A percentile compares a stretch with the other conserved stretches of the same genome.
These are phyloP conservation scores for Ceyx melanurus DNA, from an alignment of 2,113 vertebrate species.

Conservation along the genomic window DNA sequence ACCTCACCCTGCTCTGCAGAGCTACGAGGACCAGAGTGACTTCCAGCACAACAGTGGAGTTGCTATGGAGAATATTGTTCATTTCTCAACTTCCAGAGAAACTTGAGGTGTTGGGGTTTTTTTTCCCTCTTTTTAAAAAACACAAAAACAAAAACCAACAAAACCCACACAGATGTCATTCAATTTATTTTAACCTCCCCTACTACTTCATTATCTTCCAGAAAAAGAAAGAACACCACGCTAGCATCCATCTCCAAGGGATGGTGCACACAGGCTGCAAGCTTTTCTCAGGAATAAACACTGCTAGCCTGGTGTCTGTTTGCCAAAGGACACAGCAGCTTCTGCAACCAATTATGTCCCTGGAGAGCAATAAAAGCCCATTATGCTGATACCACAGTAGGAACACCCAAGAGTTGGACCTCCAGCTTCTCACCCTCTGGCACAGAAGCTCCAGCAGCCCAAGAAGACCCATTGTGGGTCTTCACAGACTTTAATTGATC, in stretches of 20 bases:
- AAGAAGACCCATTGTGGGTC: too few relatives aligned
- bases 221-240: neutral
- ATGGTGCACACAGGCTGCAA: neutral
- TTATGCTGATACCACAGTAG: neutral
- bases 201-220: neutral
- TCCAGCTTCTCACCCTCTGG: neutral
- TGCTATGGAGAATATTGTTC: neutral
- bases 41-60: fast-evolving
- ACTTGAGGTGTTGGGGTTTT: fast-evolving
- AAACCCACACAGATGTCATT: neutral
- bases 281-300: neutral
- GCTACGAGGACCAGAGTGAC: neutral
- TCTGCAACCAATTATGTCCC: neutral
- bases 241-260: neutral
- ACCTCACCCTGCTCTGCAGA: fast-evolving
- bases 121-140: too few relatives aligned
- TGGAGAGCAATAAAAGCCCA: neutral
- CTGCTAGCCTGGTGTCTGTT: neutral
- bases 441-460: too few relatives aligned
- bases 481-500: too few relatives aligned
- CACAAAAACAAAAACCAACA: neutral
- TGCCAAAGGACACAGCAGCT: neutral
- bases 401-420: neutral
- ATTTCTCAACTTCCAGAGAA: neutral
- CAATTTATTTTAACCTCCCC: neutral